phyloP scores from a whole-genome alignment of 2,113 vertebrate genomes.

The Gallinago undulata region DNA sequence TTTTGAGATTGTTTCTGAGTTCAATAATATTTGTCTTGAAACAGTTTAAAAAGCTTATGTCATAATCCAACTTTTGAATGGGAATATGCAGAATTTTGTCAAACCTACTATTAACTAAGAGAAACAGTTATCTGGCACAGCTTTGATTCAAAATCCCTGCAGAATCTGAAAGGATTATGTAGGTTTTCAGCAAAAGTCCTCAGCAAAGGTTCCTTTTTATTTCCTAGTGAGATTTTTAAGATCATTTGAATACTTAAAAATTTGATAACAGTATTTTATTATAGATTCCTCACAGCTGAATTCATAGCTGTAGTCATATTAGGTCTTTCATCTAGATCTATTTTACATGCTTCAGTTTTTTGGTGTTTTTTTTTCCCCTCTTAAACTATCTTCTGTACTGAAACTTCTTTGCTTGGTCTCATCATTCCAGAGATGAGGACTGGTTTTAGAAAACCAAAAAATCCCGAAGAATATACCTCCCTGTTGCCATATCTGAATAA shows the following conservation, averaged over 20 bases:
- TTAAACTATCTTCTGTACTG: background rate
- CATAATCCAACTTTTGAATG: background rate
- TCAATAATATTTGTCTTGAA: background rate
- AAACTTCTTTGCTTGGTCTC: background rate
- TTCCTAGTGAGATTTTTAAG: background rate
- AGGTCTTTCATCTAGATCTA: background rate
- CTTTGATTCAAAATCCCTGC: background rate
- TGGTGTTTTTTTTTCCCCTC: too few relatives aligned
- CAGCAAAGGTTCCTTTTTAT: conserved; percentile 8
- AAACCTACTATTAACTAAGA: background rate
- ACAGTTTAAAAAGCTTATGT: background rate
- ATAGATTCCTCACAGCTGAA: background rate
- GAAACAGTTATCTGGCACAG: background rate
- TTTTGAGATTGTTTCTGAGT: background rate
- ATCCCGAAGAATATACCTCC: background rate
- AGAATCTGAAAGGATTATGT: background rate
- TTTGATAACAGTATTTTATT: background rate
- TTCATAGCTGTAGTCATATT: background rate
- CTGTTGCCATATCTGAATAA: background rate
- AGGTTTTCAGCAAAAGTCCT: background rate
- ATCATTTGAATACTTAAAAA: background rate
- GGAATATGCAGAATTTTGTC: background rate
- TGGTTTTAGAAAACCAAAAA: background rate
- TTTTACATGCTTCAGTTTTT: background rate
- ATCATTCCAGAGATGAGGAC: background rate